Conservation (phyloP, 2,888 invertebrate genomes). For the Yponomeuta plumbellus region DNA sequence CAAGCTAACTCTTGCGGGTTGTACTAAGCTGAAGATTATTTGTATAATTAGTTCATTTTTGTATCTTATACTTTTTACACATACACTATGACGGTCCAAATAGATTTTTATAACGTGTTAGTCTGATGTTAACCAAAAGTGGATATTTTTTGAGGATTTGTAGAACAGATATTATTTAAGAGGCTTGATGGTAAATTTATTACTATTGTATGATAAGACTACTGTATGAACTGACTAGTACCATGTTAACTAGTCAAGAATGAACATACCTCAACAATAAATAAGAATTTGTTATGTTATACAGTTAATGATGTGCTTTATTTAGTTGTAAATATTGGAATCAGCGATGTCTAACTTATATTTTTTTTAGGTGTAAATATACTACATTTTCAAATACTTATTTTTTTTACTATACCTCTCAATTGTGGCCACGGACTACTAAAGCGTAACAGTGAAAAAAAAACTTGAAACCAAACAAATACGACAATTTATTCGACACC, state of each 20-base stretch:
- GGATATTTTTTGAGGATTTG: not conserved
- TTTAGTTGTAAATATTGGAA: not conserved
- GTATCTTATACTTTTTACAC: not conserved
- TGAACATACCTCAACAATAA: constrained; percentile 1
- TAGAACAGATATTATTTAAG: not conserved
- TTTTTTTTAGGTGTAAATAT: not conserved
- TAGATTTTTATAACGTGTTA: not conserved
- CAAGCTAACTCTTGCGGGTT: too few species aligned
- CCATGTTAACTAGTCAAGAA: not conserved
- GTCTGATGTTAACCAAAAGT: not conserved
- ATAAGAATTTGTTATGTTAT: not conserved
- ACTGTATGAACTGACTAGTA: not conserved
- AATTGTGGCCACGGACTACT: too few species aligned
- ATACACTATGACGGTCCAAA: not conserved
- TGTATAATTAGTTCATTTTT: too few species aligned
- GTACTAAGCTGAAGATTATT: too few species aligned
- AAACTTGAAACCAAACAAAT: not conserved
- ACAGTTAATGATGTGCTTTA: not conserved
- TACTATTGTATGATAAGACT: not conserved
- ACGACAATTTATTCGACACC: not conserved
- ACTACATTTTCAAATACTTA: not conserved
- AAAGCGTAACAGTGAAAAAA: not conserved
- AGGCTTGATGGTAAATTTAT: not conserved
- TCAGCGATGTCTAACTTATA: not conserved
- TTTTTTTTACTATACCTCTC: not conserved